phyloP scores from a whole-genome alignment of 2,888 invertebrate genomes.

The Polydrusus tereticollis region DNA sequence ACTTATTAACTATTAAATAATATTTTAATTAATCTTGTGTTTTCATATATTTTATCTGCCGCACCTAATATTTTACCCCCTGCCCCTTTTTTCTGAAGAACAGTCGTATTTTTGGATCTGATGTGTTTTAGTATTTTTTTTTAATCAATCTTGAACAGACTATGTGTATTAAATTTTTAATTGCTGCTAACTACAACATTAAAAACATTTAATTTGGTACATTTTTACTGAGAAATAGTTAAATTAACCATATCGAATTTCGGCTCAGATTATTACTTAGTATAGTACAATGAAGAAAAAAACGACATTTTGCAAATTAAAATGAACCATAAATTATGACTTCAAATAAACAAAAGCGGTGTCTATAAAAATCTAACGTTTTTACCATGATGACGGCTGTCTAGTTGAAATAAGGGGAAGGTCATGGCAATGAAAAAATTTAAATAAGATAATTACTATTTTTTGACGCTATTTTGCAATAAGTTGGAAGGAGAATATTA shows the following conservation, averaged over 20 bases:
- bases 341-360: slow-evolving; percentile 8
- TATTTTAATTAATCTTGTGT: no score
- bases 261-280: neutral
- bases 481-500: no score
- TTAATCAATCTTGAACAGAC: no score
- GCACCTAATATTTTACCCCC: no score
- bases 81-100: no score
- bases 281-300: neutral
- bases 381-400: neutral
- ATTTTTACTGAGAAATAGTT: neutral
- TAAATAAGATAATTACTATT: neutral
- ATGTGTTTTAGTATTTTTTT: no score
- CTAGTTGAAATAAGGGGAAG: neutral
- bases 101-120: no score
- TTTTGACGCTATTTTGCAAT: neutral
- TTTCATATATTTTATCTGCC: no score
- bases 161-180: neutral
- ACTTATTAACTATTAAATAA: no score
- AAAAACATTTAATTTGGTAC: neutral
- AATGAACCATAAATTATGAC: slow-evolving; percentile 7
- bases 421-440: neutral
- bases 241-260: neutral
- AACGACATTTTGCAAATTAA: neutral
- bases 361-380: neutral
- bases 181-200: neutral